Evolutionary conservation across 2,888 invertebrate genomes (phyloP).

Genomic region (Aporophyla lueneburgensis): DNA sequence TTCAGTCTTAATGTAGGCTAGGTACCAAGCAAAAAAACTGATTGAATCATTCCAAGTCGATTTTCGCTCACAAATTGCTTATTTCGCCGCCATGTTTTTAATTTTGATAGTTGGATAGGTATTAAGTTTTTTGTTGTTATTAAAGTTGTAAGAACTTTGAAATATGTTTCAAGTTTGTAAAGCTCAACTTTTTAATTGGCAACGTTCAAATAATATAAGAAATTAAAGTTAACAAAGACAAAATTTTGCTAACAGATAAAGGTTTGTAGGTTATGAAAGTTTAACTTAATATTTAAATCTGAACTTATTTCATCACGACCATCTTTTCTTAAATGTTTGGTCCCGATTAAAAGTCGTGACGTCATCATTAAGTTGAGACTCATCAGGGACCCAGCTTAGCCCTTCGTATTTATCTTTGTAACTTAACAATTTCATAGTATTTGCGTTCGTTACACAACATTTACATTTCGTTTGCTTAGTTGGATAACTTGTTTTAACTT

Average conservation of each 20-base stretch:
- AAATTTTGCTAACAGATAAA: slow-evolving; percentile 9
- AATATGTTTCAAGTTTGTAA: slow-evolving; percentile 15
- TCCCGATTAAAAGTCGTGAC: slow-evolving; percentile 65
- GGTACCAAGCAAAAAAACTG: slow-evolving; percentile 48
- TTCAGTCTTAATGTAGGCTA: slow-evolving; percentile 35
- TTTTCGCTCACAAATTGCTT: slow-evolving; percentile 56
- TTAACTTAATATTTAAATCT: slow-evolving; percentile 5
- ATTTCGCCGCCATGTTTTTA: slow-evolving; percentile 52
- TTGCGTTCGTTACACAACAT: slow-evolving; percentile 78
- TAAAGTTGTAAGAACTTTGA: slow-evolving; percentile 28
- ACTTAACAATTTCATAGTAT: slow-evolving; percentile 81
- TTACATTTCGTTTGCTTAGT: slow-evolving; percentile 77
- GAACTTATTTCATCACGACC: slow-evolving; percentile 17
- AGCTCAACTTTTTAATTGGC: slow-evolving; percentile 47
- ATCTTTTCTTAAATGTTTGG: slow-evolving; percentile 28
- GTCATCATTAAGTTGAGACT: slow-evolving; percentile 53
- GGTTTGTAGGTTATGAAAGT: slow-evolving; percentile 13
- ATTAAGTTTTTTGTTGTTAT: slow-evolving; percentile 58
- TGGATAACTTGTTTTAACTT: slow-evolving; percentile 76
- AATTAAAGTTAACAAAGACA: slow-evolving; percentile 4
- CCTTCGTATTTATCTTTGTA: slow-evolving; percentile 79
- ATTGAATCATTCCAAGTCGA: slow-evolving; percentile 51
- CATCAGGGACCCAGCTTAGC: slow-evolving; percentile 64
- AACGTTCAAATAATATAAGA: slow-evolving; percentile 15
- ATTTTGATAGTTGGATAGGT: slow-evolving; percentile 42